Conservation (phyloP, 2,113 vertebrate species). For the Heloderma charlesbogerti region DNA sequence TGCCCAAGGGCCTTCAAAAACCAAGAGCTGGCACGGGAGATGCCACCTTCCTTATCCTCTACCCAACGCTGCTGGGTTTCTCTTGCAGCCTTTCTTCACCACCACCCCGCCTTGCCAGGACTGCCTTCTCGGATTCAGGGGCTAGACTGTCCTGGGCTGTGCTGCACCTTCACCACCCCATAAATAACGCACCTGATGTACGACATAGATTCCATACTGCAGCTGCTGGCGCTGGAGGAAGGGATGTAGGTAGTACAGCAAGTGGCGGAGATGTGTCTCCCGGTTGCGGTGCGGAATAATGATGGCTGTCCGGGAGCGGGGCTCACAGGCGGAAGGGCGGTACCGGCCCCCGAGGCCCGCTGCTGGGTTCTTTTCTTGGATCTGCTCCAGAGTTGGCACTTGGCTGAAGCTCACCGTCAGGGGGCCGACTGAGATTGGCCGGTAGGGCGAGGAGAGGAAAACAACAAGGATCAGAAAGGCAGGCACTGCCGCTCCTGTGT, state of each 20-base stretch:
- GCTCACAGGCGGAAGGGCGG: constrained; percentile 84
- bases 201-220: constrained; percentile 93
- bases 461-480: not conserved
- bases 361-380: constrained; percentile 86
- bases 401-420: constrained; percentile 87
- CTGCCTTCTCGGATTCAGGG: not conserved
- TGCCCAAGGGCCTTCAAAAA: too few species aligned
- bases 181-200: constrained; percentile 88
- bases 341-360: constrained; percentile 87
- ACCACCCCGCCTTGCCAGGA: not conserved
- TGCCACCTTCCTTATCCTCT: too few species aligned
- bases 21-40: too few species aligned
- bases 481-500: fast-evolving
- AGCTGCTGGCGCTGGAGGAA: constrained; percentile 96
- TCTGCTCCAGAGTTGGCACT: constrained; percentile 85
- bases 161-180: not conserved
- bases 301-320: constrained; percentile 89
- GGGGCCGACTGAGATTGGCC: constrained; percentile 83
- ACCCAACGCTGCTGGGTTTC: too few species aligned
- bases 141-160: fast-evolving
- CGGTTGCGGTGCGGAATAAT: constrained; percentile 94
- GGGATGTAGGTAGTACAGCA: constrained; percentile 96
- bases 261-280: constrained; percentile 88
- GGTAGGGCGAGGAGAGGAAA: not conserved
- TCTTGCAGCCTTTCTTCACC: too few species aligned